Conservation (phyloP, 2,888 invertebrate genomes). For the Andrena minutula region DNA sequence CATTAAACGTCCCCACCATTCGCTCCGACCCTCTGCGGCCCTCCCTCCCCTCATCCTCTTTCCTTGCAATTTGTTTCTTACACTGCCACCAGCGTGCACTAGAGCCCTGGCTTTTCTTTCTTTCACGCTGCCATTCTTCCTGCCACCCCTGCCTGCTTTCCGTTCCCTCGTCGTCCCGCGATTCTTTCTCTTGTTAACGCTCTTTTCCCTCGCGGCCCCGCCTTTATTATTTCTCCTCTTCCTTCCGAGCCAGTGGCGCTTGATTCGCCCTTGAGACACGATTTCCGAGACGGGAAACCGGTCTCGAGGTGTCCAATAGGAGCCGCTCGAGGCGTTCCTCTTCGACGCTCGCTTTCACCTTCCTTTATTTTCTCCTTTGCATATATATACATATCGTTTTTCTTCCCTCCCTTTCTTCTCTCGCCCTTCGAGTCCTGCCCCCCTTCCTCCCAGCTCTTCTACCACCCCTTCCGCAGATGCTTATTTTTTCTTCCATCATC, state of each 20-base stretch:
- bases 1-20: slow-evolving; percentile 73
- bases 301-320: slow-evolving; percentile 70
- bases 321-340: slow-evolving; percentile 66
- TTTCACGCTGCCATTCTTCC: slow-evolving; percentile 5
- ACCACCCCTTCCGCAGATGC: neutral
- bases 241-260: slow-evolving; percentile 52
- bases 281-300: slow-evolving; percentile 61
- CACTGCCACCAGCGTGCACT: slow-evolving; percentile 37
- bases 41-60: slow-evolving; percentile 18
- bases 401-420: neutral
- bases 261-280: slow-evolving; percentile 77
- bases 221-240: slow-evolving; percentile 68
- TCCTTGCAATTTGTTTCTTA: slow-evolving; percentile 69
- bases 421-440: slow-evolving; percentile 3
- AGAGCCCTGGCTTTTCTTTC: slow-evolving; percentile 7
- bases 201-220: slow-evolving; percentile 47
- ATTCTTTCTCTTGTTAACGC: slow-evolving; percentile 27
- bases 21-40: slow-evolving; percentile 31
- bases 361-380: slow-evolving; percentile 22
- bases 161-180: neutral
- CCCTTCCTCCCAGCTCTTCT: neutral
- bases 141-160: neutral
- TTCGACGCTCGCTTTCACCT: neutral
- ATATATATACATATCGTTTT: slow-evolving; percentile 11
- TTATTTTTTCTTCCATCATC: slow-evolving; percentile 41